Conservation (phyloP, 2,888 invertebrate genomes). For the Clostera curtula region DNA sequence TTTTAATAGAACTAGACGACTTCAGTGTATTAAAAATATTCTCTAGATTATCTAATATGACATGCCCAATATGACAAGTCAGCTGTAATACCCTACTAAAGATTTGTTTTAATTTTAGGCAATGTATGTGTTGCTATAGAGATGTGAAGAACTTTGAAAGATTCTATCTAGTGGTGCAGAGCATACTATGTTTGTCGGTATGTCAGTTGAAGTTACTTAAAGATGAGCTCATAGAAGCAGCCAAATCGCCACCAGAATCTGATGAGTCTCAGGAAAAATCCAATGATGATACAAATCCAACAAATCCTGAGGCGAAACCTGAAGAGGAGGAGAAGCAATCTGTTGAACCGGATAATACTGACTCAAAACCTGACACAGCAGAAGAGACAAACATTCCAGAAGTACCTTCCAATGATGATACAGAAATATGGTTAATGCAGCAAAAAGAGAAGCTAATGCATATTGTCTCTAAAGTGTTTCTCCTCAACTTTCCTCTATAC, state of each 20-base stretch:
- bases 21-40: too few relatives aligned
- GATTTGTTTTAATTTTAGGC: constrained; percentile 74
- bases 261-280: constrained; percentile 43
- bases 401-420: constrained; percentile 35
- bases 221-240: constrained; percentile 68
- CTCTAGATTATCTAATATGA: too few relatives aligned
- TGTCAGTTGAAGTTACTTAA: constrained; percentile 86
- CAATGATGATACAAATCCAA: constrained; percentile 27
- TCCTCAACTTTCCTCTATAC: constrained; percentile 92
- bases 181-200: constrained; percentile 87
- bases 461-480: constrained; percentile 89
- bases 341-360: constrained; percentile 28
- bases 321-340: constrained; percentile 35
- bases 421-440: constrained; percentile 82
- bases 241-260: constrained; percentile 32
- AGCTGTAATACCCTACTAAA: constrained; percentile 5
- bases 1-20: too few relatives aligned
- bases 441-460: constrained; percentile 93
- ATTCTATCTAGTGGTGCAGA: constrained; percentile 91
- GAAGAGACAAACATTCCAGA: constrained; percentile 38
- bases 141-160: constrained; percentile 94
- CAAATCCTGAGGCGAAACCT: constrained; percentile 32
- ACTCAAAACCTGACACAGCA: constrained; percentile 28
- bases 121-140: constrained; percentile 96
- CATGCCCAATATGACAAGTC: too few relatives aligned